phyloP scores from a whole-genome alignment of 2,113 vertebrate species.

The Myotis davidii region DNA sequence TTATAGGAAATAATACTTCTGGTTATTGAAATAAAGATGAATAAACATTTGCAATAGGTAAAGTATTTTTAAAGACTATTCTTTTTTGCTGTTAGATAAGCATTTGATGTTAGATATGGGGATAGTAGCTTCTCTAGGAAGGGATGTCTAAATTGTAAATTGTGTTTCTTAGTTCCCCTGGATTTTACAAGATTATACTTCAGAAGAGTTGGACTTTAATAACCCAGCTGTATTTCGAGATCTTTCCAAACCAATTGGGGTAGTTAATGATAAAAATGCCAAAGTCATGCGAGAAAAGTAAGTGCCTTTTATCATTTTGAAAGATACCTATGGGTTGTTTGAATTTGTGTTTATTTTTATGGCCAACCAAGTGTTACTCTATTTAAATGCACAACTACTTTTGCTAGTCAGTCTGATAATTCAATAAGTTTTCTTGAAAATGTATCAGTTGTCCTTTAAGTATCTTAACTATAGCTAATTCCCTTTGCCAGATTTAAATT shows the following conservation, averaged over 20 bases:
- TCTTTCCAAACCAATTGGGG: slow-evolving; percentile 95
- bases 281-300: slow-evolving; percentile 95
- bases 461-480: neutral
- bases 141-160: slow-evolving; percentile 56
- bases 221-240: slow-evolving; percentile 95
- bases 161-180: slow-evolving; percentile 92
- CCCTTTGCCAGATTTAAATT: neutral
- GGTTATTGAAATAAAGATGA: slow-evolving; percentile 33
- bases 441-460: neutral
- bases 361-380: neutral
- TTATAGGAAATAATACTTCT: neutral
- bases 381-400: neutral
- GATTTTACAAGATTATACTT: slow-evolving; percentile 96
- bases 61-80: slow-evolving; percentile 1
- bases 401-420: neutral
- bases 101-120: neutral
- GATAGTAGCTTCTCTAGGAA: slow-evolving; percentile 35
- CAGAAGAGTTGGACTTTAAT: slow-evolving; percentile 95
- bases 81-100: slow-evolving; percentile 35
- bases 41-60: neutral
- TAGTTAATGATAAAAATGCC: slow-evolving; percentile 96
- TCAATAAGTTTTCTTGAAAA: slow-evolving; percentile 37
- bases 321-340: neutral
- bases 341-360: slow-evolving; percentile 43
- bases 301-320: slow-evolving; percentile 66